Conservation (phyloP, 2,113 vertebrate species). For the Chrysemys picta region DNA sequence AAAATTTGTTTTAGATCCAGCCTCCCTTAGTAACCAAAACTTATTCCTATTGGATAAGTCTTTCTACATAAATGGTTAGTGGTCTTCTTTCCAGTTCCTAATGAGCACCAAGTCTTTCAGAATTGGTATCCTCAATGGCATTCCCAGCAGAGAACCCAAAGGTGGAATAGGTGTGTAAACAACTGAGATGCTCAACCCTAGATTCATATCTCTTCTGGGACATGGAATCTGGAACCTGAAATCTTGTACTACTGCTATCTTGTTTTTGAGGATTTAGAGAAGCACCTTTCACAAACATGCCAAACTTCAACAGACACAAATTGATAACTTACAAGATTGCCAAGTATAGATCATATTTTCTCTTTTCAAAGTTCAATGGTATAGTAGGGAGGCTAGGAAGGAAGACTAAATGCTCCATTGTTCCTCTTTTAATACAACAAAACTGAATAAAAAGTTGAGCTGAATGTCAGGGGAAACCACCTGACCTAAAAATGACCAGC, state of each 20-base stretch:
- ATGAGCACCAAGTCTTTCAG: background rate
- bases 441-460: background rate
- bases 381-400: background rate
- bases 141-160: background rate
- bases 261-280: background rate
- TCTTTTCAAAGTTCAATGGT: background rate
- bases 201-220: background rate
- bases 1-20: background rate
- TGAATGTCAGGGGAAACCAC: background rate
- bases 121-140: background rate
- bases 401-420: fast-evolving
- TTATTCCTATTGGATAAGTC: background rate
- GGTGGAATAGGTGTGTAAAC: background rate
- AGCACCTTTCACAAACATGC: background rate
- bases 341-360: background rate
- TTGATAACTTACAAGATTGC: background rate
- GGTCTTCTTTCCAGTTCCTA: background rate
- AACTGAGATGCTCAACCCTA: background rate
- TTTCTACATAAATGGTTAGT: background rate
- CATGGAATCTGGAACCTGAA: background rate
- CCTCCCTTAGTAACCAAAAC: background rate
- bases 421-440: background rate
- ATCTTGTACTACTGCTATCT: background rate
- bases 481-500: background rate
- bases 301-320: background rate